phyloP scores from a whole-genome alignment of 2,888 invertebrate species.

The Merodon equestris region DNA sequence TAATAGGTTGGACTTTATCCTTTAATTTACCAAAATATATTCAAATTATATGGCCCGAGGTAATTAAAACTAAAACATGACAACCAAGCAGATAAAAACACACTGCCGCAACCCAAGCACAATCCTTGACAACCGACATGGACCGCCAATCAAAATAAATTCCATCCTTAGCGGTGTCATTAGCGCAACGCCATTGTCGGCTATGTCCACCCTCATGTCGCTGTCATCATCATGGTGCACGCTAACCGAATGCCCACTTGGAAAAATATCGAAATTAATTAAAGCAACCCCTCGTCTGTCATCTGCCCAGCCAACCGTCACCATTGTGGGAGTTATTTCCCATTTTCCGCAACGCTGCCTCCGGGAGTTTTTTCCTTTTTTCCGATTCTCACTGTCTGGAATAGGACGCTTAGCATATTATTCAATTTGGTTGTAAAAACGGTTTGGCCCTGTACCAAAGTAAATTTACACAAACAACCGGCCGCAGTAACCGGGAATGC shows the following conservation, averaged over 20 bases:
- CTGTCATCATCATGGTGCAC: conserved; percentile 13
- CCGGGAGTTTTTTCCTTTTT: no score
- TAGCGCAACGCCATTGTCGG: conserved; percentile 1
- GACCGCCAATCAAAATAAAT: no score
- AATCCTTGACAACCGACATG: no score
- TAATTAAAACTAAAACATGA: no score
- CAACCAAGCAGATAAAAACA: no score
- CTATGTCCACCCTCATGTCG: background rate
- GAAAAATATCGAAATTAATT: conserved; percentile 53
- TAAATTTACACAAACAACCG: conserved; percentile 15
- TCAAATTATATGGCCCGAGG: no score
- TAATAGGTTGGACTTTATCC: no score
- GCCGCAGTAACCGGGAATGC: conserved; percentile 1
- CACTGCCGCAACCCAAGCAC: no score
- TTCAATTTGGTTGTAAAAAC: conserved; percentile 47
- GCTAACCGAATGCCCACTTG: conserved; percentile 33
- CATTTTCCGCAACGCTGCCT: conserved; percentile 24
- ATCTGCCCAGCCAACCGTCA: conserved; percentile 47
- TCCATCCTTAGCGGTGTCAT: background rate
- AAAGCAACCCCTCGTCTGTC: conserved; percentile 40
- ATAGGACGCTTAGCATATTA: conserved; percentile 40
- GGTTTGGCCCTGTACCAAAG: conserved; percentile 18
- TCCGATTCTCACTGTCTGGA: no score
- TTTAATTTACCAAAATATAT: no score
- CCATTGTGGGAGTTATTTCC: conserved; percentile 35